phyloP scores from a whole-genome alignment of 2,797 vertebrate species.

The Halcyon leucocephala region DNA sequence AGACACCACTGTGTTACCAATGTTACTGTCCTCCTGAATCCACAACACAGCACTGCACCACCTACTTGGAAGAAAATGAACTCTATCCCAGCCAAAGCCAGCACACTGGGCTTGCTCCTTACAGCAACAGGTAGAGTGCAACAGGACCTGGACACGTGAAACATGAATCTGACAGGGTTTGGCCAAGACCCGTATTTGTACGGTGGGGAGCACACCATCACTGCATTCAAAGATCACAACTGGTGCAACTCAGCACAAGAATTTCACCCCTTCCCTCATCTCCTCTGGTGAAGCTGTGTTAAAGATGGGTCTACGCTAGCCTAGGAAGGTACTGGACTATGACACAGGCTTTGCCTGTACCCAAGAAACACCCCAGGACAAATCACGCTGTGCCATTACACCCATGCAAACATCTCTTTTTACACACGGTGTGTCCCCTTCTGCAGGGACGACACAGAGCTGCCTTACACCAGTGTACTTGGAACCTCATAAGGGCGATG shows the following conservation, averaged over 20 bases:
- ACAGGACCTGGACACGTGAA: neutral
- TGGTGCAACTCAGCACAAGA: neutral
- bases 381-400: neutral
- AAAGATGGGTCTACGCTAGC: neutral
- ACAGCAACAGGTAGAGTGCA: neutral
- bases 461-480: neutral
- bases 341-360: neutral
- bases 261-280: neutral
- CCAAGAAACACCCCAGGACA: neutral
- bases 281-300: neutral
- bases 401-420: neutral
- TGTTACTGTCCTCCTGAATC: too few relatives aligned
- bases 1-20: too few relatives aligned
- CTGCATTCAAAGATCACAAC: neutral
- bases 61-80: too few relatives aligned
- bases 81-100: too few relatives aligned
- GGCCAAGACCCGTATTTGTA: neutral
- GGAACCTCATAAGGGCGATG: neutral
- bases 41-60: too few relatives aligned
- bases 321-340: neutral
- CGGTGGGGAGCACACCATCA: rapidly evolving
- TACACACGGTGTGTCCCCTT: neutral
- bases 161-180: neutral
- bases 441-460: neutral
- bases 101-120: neutral